A percentile compares a stretch with the other conserved stretches of the same genome.
Evolutionary conservation across 1,140 invertebrate genomes (phyloP).

Genomic region (Tetragonula clypearis): DNA sequence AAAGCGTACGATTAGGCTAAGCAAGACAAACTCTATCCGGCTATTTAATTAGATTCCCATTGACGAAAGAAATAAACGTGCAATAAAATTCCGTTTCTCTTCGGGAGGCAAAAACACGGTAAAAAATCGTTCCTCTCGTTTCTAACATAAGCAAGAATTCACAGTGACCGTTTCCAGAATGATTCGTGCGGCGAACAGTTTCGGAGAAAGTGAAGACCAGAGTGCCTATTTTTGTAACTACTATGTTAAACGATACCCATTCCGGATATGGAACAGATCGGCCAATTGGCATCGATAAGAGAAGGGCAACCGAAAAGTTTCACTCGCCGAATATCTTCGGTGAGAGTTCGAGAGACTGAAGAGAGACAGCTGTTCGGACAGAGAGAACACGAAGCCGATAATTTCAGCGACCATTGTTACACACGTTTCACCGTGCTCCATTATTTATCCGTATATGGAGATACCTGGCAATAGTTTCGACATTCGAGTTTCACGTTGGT

Average conservation of each 20-base stretch:
- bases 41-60: neutral
- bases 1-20: neutral
- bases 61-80: neutral
- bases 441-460: neutral
- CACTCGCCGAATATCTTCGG: conserved; percentile 77
- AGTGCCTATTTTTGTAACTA: conserved; percentile 54
- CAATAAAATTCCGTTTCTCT: conserved; percentile 27
- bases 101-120: neutral
- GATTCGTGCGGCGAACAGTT: neutral
- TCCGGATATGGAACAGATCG: conserved; percentile 30
- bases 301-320: conserved; percentile 71
- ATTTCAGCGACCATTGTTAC: conserved; percentile 45
- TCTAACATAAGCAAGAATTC: neutral
- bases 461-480: neutral
- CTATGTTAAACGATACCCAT: neutral
- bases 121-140: conserved; percentile 9
- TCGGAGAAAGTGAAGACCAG: conserved; percentile 30
- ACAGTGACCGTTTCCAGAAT: neutral
- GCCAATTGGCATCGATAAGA: conserved; percentile 25
- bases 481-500: neutral
- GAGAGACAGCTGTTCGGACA: neutral
- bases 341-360: conserved; percentile 66
- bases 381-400: conserved; percentile 1
- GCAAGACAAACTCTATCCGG: neutral
- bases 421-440: conserved; percentile 21